Conservation (phyloP, 1,140 invertebrate species). For the Paracyclopina nana region DNA sequence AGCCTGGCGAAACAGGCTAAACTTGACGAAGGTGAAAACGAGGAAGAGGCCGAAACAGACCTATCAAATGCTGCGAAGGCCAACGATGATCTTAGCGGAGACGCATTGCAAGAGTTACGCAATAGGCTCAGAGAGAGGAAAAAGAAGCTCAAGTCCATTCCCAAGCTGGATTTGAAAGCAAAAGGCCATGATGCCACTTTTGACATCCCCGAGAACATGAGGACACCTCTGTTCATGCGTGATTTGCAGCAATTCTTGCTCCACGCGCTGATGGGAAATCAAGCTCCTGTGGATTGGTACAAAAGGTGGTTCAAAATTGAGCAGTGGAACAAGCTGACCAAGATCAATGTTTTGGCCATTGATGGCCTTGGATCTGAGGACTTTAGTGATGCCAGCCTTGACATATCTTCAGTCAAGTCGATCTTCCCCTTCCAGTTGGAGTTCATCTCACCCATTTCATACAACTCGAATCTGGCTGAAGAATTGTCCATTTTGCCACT, state of each 20-base stretch:
- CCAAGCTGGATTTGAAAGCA: conserved; percentile 20
- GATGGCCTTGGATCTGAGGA: conserved; percentile 49
- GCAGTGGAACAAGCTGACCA: conserved; percentile 42
- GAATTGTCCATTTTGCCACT: neutral
- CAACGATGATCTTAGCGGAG: conserved; percentile 25
- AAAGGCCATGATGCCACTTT: conserved; percentile 21
- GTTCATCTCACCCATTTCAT: neutral
- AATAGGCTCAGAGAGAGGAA: conserved; percentile 34
- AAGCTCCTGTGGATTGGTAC: neutral
- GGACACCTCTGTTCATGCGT: conserved; percentile 44
- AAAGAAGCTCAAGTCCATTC: conserved; percentile 28
- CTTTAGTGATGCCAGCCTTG: conserved; percentile 38
- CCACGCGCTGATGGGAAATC: neutral
- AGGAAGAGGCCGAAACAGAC: conserved; percentile 12
- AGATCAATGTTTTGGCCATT: conserved; percentile 48
- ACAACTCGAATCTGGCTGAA: neutral
- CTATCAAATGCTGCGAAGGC: conserved; percentile 16
- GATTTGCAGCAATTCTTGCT: conserved; percentile 14
- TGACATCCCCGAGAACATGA: conserved; percentile 17
- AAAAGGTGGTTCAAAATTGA: conserved; percentile 58
- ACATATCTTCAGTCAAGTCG: conserved; percentile 24
- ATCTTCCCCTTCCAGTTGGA: conserved; percentile 1
- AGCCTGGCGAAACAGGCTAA: neutral
- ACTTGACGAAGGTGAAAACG: conserved; percentile 11
- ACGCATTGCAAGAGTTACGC: conserved; percentile 34